These are phyloP conservation scores for Cenopis cana DNA, from an alignment of 2,888 invertebrate genomes.

Conservation along the genomic window DNA sequence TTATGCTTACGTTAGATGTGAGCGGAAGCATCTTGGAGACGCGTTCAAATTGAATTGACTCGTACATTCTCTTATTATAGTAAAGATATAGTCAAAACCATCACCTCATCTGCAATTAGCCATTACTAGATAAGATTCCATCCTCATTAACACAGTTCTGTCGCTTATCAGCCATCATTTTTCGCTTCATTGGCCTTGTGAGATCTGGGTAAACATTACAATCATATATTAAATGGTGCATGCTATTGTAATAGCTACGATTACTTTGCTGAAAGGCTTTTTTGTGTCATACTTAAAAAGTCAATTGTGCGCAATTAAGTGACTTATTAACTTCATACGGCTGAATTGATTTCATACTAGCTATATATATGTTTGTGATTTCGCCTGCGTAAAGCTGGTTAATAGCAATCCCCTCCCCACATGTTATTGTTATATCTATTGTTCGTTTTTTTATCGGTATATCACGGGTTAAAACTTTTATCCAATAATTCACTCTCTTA, in stretches of 20 bases:
- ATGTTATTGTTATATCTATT: no score
- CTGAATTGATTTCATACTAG: background rate
- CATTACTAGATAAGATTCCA: constrained; percentile 10
- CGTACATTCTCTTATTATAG: background rate
- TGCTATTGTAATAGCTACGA: constrained; percentile 29
- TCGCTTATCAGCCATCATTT: constrained; percentile 21
- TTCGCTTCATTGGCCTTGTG: constrained; percentile 22
- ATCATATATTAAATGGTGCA: constrained; percentile 40
- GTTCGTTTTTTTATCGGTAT: no score
- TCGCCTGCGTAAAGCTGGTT: background rate
- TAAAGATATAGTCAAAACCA: background rate
- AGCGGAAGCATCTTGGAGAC: no score
- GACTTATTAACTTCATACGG: constrained; percentile 2
- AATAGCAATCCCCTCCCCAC: background rate
- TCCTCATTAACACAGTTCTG: constrained; percentile 18
- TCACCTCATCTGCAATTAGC: constrained; percentile 4
- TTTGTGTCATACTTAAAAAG: constrained; percentile 9
- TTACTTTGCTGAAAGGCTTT: constrained; percentile 16
- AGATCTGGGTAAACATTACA: constrained; percentile 32
- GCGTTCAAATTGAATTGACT: no score
- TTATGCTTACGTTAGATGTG: no score
- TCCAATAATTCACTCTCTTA: no score
- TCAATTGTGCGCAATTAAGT: constrained; percentile 6
- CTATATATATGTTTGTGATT: no score
- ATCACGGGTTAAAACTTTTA: no score